Evolutionary conservation across 2,797 vertebrate species (phyloP).

Genomic region (Garrulus glandarius): DNA sequence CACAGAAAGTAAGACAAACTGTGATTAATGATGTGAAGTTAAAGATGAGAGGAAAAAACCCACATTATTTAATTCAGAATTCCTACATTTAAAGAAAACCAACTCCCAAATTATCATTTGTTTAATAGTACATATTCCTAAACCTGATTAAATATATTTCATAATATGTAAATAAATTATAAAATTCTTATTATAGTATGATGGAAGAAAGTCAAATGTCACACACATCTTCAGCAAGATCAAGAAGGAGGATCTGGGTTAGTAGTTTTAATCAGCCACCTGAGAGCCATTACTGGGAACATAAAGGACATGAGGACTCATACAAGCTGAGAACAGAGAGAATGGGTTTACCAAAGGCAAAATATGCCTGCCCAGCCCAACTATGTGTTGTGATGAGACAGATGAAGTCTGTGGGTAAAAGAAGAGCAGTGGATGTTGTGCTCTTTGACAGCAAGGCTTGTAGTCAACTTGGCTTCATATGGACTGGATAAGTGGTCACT

Average conservation of each 20-base stretch:
- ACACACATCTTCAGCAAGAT: neutral
- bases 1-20: neutral
- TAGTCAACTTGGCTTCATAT: neutral
- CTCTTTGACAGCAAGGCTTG: neutral
- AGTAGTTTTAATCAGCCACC: neutral
- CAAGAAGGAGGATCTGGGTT: neutral
- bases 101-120: rapidly evolving
- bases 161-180: neutral
- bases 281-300: neutral
- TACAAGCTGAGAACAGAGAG: neutral
- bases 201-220: neutral
- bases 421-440: neutral
- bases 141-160: neutral
- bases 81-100: neutral
- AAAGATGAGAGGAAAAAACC: neutral
- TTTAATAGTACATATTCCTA: neutral
- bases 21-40: neutral
- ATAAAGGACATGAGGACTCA: neutral
- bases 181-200: neutral
- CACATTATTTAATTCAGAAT: neutral
- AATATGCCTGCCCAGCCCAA: neutral
- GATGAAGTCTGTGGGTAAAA: neutral
- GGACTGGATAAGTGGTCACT: neutral
- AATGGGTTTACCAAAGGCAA: neutral
- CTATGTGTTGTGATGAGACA: neutral